These are phyloP conservation scores for Dichetophora obliterata DNA, from an alignment of 2,888 invertebrate genomes.

Conservation along the genomic window DNA sequence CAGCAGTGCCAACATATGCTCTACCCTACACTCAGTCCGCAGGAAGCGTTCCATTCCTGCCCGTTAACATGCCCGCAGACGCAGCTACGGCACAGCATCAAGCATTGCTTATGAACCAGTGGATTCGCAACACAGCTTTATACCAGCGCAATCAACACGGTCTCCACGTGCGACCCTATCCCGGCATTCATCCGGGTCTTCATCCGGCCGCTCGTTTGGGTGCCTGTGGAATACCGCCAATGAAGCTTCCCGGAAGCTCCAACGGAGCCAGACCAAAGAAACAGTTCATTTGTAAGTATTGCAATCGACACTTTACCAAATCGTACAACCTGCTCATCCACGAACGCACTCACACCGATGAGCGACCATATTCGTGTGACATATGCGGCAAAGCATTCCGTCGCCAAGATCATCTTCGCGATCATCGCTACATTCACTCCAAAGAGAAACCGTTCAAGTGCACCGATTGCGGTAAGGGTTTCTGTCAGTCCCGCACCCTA, in stretches of 20 bases:
- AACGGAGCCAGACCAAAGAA: conserved; percentile 78
- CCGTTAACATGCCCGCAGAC: conserved; percentile 66
- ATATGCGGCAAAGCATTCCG: conserved; percentile 97
- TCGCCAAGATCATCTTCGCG: conserved; percentile 92
- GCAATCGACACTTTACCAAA: conserved; percentile 97
- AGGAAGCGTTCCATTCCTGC: conserved; percentile 43
- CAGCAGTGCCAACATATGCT: conserved; percentile 48
- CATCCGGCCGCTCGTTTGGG: conserved; percentile 47
- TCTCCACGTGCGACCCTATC: conserved; percentile 51
- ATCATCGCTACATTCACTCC: conserved; percentile 96
- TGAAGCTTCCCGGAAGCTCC: conserved; percentile 71
- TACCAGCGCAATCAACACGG: conserved; percentile 73
- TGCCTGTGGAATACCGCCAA: conserved; percentile 71
- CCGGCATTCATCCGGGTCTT: conserved; percentile 38
- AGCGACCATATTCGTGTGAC: conserved; percentile 95
- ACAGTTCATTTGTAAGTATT: conserved; percentile 97
- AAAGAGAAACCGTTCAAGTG: conserved; percentile 99
- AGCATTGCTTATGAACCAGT: conserved; percentile 79
- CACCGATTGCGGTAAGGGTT: conserved; percentile 96
- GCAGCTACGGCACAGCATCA: conserved; percentile 71
- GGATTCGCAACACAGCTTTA: conserved; percentile 80
- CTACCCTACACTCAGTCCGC: conserved; percentile 44
- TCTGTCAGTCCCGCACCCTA: conserved; percentile 96
- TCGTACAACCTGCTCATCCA: conserved; percentile 98
- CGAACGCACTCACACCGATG: conserved; percentile 96